Percentiles rank a stretch among this genome's conserved stretches.
Conservation (phyloP, 1,140 invertebrate genomes). For the Babylonia areolata region DNA sequence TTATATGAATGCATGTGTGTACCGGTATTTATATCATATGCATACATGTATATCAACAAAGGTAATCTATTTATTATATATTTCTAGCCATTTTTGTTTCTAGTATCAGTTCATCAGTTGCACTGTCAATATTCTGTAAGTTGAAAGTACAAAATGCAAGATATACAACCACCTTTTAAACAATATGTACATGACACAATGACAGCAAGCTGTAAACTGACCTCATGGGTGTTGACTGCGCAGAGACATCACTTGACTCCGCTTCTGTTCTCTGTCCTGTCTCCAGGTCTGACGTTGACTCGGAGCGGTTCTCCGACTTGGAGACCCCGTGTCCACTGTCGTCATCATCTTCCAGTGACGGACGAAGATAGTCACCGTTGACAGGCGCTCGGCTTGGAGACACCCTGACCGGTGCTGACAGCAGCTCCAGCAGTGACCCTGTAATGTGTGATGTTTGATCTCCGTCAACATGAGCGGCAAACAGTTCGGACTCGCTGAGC, state of each 20-base stretch:
- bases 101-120: too few relatives aligned
- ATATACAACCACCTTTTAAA: too few relatives aligned
- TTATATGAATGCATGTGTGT: too few relatives aligned
- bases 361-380: background rate
- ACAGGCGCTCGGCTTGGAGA: background rate
- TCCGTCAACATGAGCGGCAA: background rate
- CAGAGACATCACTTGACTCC: background rate
- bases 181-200: too few relatives aligned
- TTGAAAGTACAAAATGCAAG: too few relatives aligned
- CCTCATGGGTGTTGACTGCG: constrained; percentile 17
- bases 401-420: background rate
- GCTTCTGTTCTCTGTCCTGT: background rate
- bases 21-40: too few relatives aligned
- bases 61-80: too few relatives aligned
- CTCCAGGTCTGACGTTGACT: background rate
- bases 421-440: background rate
- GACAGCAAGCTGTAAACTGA: background rate
- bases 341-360: background rate
- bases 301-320: constrained; percentile 9
- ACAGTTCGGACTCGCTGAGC: background rate
- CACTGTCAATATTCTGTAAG: too few relatives aligned
- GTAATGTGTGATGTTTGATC: background rate
- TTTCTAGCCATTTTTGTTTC: too few relatives aligned
- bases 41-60: too few relatives aligned
- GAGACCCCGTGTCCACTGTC: constrained; percentile 23